These are phyloP conservation scores for Rotaria sp. DNA, from an alignment of 2,888 invertebrate species.

Conservation along the genomic window DNA sequence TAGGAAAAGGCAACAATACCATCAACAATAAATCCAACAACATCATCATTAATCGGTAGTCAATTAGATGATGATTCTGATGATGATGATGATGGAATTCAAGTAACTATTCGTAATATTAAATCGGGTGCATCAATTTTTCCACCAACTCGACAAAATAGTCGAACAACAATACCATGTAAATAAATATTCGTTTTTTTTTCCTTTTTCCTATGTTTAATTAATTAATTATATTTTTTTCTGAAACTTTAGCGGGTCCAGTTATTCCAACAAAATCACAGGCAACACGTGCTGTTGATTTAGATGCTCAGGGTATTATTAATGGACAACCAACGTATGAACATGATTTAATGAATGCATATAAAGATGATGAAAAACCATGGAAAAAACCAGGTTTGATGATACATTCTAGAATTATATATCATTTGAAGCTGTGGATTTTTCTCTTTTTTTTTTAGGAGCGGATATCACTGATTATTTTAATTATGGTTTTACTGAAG, in stretches of 20 bases:
- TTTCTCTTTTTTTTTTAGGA: slow-evolving; percentile 43
- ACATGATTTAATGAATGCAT: slow-evolving; percentile 77
- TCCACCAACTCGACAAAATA: slow-evolving; percentile 1
- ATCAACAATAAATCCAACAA: not conserved
- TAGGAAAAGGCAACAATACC: not conserved
- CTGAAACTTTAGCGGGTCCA: not conserved
- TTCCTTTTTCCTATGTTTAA: too few species aligned
- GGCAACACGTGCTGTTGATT: slow-evolving; percentile 60
- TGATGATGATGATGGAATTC: slow-evolving; percentile 15
- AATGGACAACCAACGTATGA: slow-evolving; percentile 82
- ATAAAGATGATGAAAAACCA: slow-evolving; percentile 96
- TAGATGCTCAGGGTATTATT: slow-evolving; percentile 82
- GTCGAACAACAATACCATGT: slow-evolving; percentile 7
- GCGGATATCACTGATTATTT: slow-evolving; percentile 97
- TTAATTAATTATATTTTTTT: not conserved
- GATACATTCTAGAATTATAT: too few species aligned
- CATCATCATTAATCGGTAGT: not conserved
- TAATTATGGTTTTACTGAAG: slow-evolving; percentile 98
- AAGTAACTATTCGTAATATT: slow-evolving; percentile 8
- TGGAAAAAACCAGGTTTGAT: slow-evolving; percentile 81
- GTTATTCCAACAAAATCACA: slow-evolving; percentile 14
- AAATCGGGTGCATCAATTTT: not conserved
- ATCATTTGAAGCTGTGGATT: too few species aligned
- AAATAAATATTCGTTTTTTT: not conserved
- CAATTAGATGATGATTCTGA: not conserved